Evolutionary conservation across 30 jellyfish, hydroid and myxozoan species (phyloP).

Genomic region (Aurelia sp.): DNA sequence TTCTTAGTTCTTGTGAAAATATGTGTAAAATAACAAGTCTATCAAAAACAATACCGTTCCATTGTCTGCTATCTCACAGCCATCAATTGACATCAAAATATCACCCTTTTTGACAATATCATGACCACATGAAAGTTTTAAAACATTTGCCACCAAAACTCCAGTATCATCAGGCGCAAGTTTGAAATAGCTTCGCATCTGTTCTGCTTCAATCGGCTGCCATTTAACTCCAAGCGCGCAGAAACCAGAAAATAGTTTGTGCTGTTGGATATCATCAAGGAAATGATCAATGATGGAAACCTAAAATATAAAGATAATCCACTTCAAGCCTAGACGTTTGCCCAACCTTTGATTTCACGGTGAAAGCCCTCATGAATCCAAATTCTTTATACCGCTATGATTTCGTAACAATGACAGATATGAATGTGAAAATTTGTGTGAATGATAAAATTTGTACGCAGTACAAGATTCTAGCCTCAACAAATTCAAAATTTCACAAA

Average conservation of each 20-base stretch:
- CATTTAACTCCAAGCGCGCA: constrained; percentile 68
- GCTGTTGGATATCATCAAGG: constrained; percentile 51
- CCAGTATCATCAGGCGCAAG: constrained; percentile 63
- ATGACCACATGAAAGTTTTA: constrained; percentile 68
- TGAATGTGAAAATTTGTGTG: too few relatives aligned
- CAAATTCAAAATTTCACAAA: too few relatives aligned
- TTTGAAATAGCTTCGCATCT: constrained; percentile 73
- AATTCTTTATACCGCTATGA: too few relatives aligned
- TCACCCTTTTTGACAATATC: constrained; percentile 62
- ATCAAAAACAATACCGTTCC: constrained; percentile 50
- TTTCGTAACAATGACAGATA: too few relatives aligned
- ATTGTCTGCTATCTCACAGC: constrained; percentile 64
- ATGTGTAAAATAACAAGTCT: background rate
- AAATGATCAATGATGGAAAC: constrained; percentile 66
- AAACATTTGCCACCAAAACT: constrained; percentile 53
- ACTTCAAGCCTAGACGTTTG: too few relatives aligned
- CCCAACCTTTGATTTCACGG: too few relatives aligned
- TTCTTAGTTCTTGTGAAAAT: too few relatives aligned
- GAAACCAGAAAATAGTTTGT: constrained; percentile 60
- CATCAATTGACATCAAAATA: constrained; percentile 67
- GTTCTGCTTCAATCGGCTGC: constrained; percentile 81
- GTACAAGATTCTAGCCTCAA: too few relatives aligned
- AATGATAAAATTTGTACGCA: too few relatives aligned
- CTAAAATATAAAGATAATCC: background rate
- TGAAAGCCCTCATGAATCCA: too few relatives aligned